These are phyloP conservation scores for Phanerotoma sp. DNA, from an alignment of 2,888 invertebrate genomes.

Conservation along the genomic window DNA sequence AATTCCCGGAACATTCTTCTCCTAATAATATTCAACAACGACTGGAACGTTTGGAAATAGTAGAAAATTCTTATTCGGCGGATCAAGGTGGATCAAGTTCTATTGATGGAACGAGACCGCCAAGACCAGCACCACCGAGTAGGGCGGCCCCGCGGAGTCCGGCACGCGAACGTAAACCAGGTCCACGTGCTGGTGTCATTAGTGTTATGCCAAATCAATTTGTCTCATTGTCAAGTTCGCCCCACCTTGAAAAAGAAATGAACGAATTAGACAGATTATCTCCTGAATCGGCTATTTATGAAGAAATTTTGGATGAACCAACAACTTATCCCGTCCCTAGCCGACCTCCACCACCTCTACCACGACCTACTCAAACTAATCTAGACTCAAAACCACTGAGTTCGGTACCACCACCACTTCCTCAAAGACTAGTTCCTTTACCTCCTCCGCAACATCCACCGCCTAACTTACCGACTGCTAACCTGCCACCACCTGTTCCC, in stretches of 20 bases:
- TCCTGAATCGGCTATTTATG: conserved; percentile 54
- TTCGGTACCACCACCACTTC: conserved; percentile 51
- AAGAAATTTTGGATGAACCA: conserved; percentile 52
- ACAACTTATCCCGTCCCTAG: conserved; percentile 50
- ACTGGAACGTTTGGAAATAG: conserved; percentile 59
- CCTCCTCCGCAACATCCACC: conserved; percentile 51
- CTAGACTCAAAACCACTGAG: conserved; percentile 41
- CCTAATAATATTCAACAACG: conserved; percentile 51
- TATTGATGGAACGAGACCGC: conserved; percentile 60
- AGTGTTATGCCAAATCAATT: conserved; percentile 51
- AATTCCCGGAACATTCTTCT: conserved; percentile 59
- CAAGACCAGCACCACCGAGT: conserved; percentile 57
- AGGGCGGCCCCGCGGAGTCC: conserved; percentile 49
- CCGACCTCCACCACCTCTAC: conserved; percentile 53
- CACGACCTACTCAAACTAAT: conserved; percentile 42
- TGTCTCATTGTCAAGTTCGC: conserved; percentile 4
- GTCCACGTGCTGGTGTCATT: conserved; percentile 51
- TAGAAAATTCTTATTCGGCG: conserved; percentile 63
- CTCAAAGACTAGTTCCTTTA: conserved; percentile 50
- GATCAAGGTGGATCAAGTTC: conserved; percentile 61
- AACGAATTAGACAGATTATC: conserved; percentile 42
- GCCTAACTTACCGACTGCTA: conserved; percentile 56
- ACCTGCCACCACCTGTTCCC: conserved; percentile 62
- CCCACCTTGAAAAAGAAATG: conserved; percentile 29
- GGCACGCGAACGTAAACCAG: conserved; percentile 43